These are phyloP conservation scores for Rhynchonycteris naso DNA, from an alignment of 2,797 vertebrate species.

Conservation along the genomic window DNA sequence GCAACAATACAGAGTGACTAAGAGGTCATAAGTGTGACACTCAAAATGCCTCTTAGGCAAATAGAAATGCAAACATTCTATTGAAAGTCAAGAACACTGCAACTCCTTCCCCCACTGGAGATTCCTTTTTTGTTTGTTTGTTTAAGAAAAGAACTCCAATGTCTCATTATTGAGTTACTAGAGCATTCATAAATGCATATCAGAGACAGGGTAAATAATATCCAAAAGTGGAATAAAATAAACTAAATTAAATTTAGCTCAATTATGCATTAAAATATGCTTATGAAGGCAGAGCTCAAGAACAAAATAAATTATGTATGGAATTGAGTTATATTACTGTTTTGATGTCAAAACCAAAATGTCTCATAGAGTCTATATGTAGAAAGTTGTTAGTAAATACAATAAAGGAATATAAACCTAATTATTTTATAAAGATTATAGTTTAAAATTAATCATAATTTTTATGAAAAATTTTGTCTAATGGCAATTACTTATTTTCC, in stretches of 20 bases:
- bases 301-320: conserved; percentile 81
- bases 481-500: background rate
- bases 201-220: conserved; percentile 56
- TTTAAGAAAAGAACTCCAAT: conserved; percentile 43
- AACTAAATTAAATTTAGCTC: conserved; percentile 79
- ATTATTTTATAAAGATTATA: conserved; percentile 62
- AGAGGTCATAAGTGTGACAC: background rate
- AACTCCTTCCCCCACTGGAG: background rate
- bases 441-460: conserved; percentile 74
- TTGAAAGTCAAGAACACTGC: conserved; percentile 17
- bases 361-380: conserved; percentile 34
- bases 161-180: conserved; percentile 59
- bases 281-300: conserved; percentile 69
- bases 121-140: background rate
- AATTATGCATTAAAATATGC: conserved; percentile 84
- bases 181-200: conserved; percentile 73
- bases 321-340: conserved; percentile 67
- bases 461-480: conserved; percentile 42
- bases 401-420: conserved; percentile 39
- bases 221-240: conserved; percentile 77
- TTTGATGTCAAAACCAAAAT: conserved; percentile 68
- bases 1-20: background rate
- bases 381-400: conserved; percentile 21
- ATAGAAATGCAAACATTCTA: conserved; percentile 52
- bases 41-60: conserved; percentile 19